phyloP scores from a whole-genome alignment of 2,797 vertebrate genomes.

The Aratinga solstitialis region DNA sequence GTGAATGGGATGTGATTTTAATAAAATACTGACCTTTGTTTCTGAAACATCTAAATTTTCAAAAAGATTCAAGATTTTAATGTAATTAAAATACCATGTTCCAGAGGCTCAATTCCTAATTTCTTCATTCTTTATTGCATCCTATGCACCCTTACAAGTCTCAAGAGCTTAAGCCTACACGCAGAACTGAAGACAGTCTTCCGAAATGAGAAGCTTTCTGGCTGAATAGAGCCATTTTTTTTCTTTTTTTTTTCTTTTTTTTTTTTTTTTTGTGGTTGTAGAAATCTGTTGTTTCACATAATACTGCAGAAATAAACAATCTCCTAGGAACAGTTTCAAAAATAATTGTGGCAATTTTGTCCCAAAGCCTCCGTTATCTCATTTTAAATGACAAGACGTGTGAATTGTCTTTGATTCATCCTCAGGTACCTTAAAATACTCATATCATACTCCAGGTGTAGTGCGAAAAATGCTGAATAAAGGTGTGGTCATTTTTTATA shows the following conservation, averaged over 20 bases:
- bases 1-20: neutral
- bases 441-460: neutral
- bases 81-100: neutral
- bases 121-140: neutral
- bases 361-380: neutral
- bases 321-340: neutral
- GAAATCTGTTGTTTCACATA: neutral
- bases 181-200: neutral
- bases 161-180: neutral
- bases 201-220: neutral
- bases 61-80: neutral
- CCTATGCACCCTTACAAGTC: neutral
- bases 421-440: neutral
- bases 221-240: neutral
- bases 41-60: neutral
- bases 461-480: neutral
- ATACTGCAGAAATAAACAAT: neutral
- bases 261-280: neutral
- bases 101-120: neutral
- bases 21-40: neutral
- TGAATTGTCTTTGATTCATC: neutral
- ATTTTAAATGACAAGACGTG: neutral
- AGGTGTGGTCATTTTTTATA: neutral
- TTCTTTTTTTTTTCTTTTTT: neutral
- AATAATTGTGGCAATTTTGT: neutral